Percentiles rank a stretch among this genome's conserved stretches.
These are phyloP conservation scores for Cantharis lateralis DNA, from an alignment of 2,888 invertebrate genomes.

Conservation along the genomic window DNA sequence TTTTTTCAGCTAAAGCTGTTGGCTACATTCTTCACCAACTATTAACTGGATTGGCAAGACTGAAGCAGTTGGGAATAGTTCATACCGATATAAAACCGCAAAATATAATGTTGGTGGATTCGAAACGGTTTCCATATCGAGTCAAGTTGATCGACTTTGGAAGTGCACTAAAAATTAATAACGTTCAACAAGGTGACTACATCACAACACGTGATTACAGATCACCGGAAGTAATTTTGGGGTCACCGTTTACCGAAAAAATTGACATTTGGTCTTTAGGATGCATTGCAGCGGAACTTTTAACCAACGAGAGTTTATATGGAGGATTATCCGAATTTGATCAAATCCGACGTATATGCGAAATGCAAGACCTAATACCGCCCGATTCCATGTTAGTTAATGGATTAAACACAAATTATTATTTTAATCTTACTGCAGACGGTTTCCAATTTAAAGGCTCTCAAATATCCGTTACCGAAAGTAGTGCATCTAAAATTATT, in stretches of 20 bases:
- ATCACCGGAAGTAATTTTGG: not conserved
- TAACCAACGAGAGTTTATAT: not conserved
- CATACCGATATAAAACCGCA: not conserved
- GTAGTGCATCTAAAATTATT: not conserved
- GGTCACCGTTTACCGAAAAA: not conserved
- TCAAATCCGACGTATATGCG: not conserved
- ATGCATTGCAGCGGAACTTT: not conserved
- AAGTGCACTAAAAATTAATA: not conserved
- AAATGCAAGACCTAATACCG: not conserved
- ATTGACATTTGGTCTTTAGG: not conserved
- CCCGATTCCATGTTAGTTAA: not conserved
- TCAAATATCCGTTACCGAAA: not conserved
- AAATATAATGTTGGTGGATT: not conserved
- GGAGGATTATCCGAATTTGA: not conserved
- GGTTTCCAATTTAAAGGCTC: not conserved
- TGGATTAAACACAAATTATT: not conserved
- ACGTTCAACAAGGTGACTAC: not conserved
- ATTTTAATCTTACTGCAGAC: not conserved
- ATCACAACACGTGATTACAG: not conserved
- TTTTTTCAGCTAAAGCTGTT: not conserved
- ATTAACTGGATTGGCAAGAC: not conserved
- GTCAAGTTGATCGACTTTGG: not conserved
- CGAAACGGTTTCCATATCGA: not conserved
- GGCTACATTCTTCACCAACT: not conserved
- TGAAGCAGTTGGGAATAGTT: not conserved